Evolutionary conservation across 2,113 vertebrate genomes (phyloP).

Genomic region (Lepus timidus): DNA sequence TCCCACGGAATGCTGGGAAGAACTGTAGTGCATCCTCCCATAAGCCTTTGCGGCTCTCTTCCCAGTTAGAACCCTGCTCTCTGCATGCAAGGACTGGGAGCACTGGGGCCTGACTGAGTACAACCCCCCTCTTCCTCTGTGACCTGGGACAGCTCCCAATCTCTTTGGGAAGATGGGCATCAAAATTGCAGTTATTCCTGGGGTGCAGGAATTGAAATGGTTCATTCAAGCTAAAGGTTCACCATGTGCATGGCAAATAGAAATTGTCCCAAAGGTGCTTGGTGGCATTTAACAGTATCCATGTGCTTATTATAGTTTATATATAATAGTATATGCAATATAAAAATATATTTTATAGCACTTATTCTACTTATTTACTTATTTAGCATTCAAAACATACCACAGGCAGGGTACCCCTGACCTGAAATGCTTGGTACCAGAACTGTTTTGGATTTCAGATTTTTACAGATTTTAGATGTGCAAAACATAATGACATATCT

Average conservation of each 20-base stretch:
- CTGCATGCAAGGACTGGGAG: not conserved
- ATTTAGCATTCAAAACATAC: not conserved
- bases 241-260: not conserved
- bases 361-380: not conserved
- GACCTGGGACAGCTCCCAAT: not conserved
- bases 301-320: not conserved
- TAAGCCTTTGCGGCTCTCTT: not conserved
- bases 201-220: not conserved
- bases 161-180: not conserved
- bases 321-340: not conserved
- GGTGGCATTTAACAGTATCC: not conserved
- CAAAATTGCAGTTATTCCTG: not conserved
- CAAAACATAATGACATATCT: not conserved
- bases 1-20: not conserved
- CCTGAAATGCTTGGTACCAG: not conserved
- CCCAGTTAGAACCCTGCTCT: not conserved
- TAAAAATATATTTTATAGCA: not conserved
- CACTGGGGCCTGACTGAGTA: not conserved
- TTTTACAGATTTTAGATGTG: not conserved
- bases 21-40: not conserved
- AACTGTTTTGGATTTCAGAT: not conserved
- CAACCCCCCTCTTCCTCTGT: not conserved
- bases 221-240: not conserved
- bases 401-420: not conserved
- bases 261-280: not conserved